Base-by-base conservation (phyloP, 1,140 invertebrate species). In the Mamestra configurata region DNA sequence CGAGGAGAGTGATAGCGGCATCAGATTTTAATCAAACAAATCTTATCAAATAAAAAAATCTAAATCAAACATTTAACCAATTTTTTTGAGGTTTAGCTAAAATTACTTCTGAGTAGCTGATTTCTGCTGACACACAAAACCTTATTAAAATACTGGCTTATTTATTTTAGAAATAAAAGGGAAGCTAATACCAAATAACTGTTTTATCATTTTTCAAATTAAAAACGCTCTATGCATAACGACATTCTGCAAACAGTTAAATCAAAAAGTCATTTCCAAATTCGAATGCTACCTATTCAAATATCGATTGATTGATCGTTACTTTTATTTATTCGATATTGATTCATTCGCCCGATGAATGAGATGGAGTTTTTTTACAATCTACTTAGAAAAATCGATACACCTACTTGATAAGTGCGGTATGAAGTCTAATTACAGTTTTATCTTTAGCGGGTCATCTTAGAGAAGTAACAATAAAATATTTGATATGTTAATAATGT, bases 281-380 rank as follows among this genome's bases (percentile, higher is more conserved):
- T 71, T 72, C 40, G 24, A 79, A 70, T 15, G 59, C 40, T 43
- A 70, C 82, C 85, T 89, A 90, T 92, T 93, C 87, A 89, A 90
- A 89, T 85, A 91, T 89, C 84, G 85, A 87, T 88, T 94, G 92
- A 94, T 93, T 92, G 92, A 93, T 93, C 91, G 92, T 85, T 90
- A 88, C 87, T 90, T 91, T 90, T 91, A 91, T 91, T 90, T 90
- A 82, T 85, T 81, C 59, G 86, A 91, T 92, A 91, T 90, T 87
- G 92, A 89, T 91, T 93, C 87, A 86, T 85, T 85, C 86, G 88
- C 81, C 88, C 84, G 84, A 86, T 85, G 83, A 88, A 91, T 89
- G 88, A 89, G 90, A 89, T 89, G 80, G 81, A 77, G 82, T 90
- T 90, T 31, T 89, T 82, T 92, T 90, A 90, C 85, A 86, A 88